Percentiles rank a stretch among this genome's conserved stretches.
Conservation (phyloP, 1,140 invertebrate genomes). For the Drosophila mayri region DNA sequence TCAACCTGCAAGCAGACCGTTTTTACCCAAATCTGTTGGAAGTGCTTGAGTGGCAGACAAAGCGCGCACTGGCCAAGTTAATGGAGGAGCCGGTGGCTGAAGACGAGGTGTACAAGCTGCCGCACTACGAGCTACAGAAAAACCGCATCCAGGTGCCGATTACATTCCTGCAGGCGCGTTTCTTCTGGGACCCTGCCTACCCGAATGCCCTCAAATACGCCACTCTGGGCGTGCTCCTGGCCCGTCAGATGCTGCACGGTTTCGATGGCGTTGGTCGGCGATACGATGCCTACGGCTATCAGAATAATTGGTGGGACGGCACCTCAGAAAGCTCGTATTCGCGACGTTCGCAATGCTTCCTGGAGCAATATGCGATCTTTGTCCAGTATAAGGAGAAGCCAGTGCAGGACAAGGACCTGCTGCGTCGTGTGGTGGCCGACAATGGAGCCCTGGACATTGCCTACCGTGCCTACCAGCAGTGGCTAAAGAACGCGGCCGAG, state of each 20-base stretch:
- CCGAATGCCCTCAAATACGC: conserved; percentile 97
- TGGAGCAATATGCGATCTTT: conserved; percentile 91
- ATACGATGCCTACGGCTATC: conserved; percentile 96
- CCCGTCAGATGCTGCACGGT: conserved; percentile 96
- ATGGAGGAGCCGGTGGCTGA: conserved; percentile 95
- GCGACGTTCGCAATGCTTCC: conserved; percentile 94
- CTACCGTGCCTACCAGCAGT: conserved; percentile 91
- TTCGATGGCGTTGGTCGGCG: conserved; percentile 97
- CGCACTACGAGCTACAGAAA: conserved; percentile 95
- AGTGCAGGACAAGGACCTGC: conserved; percentile 88
- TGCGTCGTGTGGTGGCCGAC: conserved; percentile 94
- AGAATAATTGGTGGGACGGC: conserved; percentile 99
- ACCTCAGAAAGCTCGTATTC: conserved; percentile 95
- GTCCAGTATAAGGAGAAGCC: conserved; percentile 62
- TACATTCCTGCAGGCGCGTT: conserved; percentile 95
- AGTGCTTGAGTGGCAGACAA: conserved; percentile 91
- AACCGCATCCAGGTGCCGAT: conserved; percentile 99
- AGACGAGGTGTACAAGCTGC: conserved; percentile 67
- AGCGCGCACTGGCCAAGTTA: conserved; percentile 92
- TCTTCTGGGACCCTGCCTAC: conserved; percentile 94
- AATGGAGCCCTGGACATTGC: conserved; percentile 96
- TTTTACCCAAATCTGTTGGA: conserved; percentile 97
- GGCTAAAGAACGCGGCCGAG: conserved; percentile 86
- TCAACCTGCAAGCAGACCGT: conserved; percentile 90
- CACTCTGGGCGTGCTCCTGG: conserved; percentile 97